Conservation (phyloP, 2,888 invertebrate genomes). For the Drosophila hawaiiensis region DNA sequence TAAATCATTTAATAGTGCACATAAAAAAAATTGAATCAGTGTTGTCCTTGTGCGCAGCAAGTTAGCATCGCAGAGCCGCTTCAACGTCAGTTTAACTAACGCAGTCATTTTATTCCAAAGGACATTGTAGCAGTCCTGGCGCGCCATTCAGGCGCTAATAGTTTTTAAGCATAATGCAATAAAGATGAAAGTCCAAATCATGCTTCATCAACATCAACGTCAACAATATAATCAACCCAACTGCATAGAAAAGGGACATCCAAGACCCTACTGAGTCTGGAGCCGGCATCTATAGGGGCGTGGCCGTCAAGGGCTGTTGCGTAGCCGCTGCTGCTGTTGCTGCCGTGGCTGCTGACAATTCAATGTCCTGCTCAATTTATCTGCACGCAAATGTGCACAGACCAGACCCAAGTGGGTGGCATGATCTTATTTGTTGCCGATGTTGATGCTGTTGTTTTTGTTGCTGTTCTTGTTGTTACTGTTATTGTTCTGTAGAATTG, state of each 20-base stretch:
- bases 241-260: conserved; percentile 39
- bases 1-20: conserved; percentile 57
- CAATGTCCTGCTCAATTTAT: conserved; percentile 81
- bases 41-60: conserved; percentile 19
- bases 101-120: conserved; percentile 51
- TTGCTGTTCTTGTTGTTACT: conserved; percentile 10
- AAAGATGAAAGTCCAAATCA: conserved; percentile 81
- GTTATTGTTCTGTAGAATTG: conserved; percentile 9
- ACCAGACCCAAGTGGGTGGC: conserved; percentile 19
- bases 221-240: conserved; percentile 79
- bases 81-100: conserved; percentile 67
- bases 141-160: conserved; percentile 69
- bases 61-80: conserved; percentile 36
- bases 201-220: conserved; percentile 80
- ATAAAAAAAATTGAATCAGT: conserved; percentile 49
- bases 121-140: conserved; percentile 17
- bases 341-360: conserved; percentile 71
- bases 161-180: conserved; percentile 82
- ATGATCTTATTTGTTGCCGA: conserved; percentile 43
- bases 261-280: conserved; percentile 14
- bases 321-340: conserved; percentile 37
- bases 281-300: conserved; percentile 8
- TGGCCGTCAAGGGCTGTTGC: conserved; percentile 66
- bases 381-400: conserved; percentile 72
- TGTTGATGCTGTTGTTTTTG: conserved; percentile 4